Evolutionary conservation across 2,113 vertebrate genomes (phyloP).

Genomic region (Myodes glareolus): DNA sequence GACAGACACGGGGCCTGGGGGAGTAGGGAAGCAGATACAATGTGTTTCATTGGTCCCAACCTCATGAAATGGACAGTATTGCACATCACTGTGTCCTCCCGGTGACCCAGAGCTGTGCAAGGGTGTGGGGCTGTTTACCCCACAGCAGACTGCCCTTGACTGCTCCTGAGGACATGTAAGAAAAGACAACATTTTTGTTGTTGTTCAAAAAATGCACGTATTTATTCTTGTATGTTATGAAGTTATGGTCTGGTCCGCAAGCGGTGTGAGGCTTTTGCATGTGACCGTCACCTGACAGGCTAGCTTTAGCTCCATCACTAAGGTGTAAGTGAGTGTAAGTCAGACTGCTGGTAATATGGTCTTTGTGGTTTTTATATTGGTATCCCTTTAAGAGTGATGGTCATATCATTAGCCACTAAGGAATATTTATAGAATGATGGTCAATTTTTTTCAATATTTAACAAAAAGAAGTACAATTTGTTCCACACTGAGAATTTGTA

Average conservation of each 20-base stretch:
- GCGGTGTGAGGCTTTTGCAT: accelerated
- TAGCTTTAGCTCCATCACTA: not conserved
- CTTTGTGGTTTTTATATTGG: not conserved
- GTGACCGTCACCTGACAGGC: not conserved
- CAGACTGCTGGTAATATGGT: not conserved
- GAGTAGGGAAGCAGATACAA: not conserved
- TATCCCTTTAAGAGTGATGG: not conserved
- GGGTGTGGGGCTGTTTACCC: not conserved
- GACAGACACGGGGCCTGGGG: no score
- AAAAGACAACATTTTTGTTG: conserved; percentile 1
- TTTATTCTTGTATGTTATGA: not conserved
- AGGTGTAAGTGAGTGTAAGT: not conserved
- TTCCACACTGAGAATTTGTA: not conserved
- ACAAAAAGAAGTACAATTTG: not conserved
- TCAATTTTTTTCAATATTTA: conserved; percentile 12
- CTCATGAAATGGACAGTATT: not conserved
- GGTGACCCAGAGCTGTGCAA: not conserved
- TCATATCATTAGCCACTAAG: not conserved
- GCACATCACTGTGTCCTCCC: not conserved
- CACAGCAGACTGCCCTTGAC: no score
- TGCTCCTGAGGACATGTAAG: not conserved
- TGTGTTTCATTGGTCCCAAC: not conserved
- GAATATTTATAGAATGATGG: not conserved
- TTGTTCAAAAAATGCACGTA: not conserved
- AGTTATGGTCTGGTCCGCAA: not conserved